phyloP scores from a whole-genome alignment of 2,888 invertebrate genomes.

The Andrena camellia region DNA sequence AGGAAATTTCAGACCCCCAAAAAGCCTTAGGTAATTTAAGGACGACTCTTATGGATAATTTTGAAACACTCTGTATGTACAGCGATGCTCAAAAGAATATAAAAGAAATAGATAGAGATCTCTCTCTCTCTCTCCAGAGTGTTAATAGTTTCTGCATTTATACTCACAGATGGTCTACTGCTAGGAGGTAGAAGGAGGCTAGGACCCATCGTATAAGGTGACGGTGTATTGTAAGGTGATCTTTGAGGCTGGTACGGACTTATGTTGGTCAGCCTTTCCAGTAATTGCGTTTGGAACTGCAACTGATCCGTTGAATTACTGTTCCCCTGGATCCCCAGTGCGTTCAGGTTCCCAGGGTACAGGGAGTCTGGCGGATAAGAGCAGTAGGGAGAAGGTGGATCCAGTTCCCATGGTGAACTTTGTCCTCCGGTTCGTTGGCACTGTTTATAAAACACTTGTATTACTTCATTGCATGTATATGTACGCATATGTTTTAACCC shows the following conservation, averaged over 20 bases:
- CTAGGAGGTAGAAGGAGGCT: slow-evolving; percentile 80
- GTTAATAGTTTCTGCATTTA: no score
- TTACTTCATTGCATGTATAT: background rate
- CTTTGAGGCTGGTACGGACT: slow-evolving; percentile 84
- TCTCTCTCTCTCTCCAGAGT: no score
- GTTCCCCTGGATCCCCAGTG: slow-evolving; percentile 73
- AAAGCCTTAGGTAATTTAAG: no score
- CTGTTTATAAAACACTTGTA: slow-evolving; percentile 39
- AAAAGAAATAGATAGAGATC: no score
- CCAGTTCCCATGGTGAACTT: slow-evolving; percentile 82
- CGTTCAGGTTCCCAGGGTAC: slow-evolving; percentile 74
- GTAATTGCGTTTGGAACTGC: slow-evolving; percentile 85
- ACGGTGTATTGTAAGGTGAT: slow-evolving; percentile 80
- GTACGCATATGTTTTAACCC: background rate
- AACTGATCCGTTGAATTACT: slow-evolving; percentile 80
- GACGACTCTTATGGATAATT: no score
- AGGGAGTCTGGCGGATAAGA: slow-evolving; percentile 78
- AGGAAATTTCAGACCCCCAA: no score
- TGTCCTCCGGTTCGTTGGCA: slow-evolving; percentile 77
- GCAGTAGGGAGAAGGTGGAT: slow-evolving; percentile 78
- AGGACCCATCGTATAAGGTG: slow-evolving; percentile 79
- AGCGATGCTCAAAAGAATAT: background rate
- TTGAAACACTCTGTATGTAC: background rate
- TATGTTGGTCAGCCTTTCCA: slow-evolving; percentile 86
- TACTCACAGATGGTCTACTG: slow-evolving; percentile 78